Base-by-base conservation (phyloP, 1,140 invertebrate species). In the Heliconius hermathena region DNA sequence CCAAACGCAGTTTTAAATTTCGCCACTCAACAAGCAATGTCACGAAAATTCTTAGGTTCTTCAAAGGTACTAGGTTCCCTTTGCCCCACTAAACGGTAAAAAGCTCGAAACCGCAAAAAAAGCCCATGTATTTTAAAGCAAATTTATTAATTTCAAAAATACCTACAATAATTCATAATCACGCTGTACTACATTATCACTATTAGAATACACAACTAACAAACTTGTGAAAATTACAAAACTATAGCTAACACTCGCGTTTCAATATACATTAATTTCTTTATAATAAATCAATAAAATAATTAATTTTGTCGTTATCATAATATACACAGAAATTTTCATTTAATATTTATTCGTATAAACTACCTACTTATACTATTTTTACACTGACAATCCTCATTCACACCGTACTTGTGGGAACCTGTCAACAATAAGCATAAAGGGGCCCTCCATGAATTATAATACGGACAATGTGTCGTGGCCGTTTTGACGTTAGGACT, bases 121-220 rank as follows among this genome's bases (percentile, higher is more conserved):
- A 66, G 20, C 26, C 72, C 26, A 33, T 38, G 9, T 80, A 85
- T 85, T 91, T 92, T 91, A 91, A 88, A 93, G 92, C 91, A 90
- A 85, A 90, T 93, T 94, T 92, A 92, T 92, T 93, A 89, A 92
- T 91, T 92, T 91, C 87, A 91, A 93, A 93, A 93, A 91, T 90
- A 93, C 89, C 90, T 92, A 66, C 60, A 29, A 66, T 29, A 93
- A 87, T 87, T 91, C 87, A 88, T 92, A 91, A 91, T 90, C 91
- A 94, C 92, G 84, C 88, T 87, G 81, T 90, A 91, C 87, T 89
- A 89, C 87, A 85, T 89, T 90, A 92, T 26, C 88, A 85, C 88
- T 92, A 91, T 90, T 87, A 93, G 84, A 89, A 92, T 90, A 92
- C 89, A 90, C 89, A 91, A 87, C 75, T 57, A 72, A 76, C 74